A percentile compares a stretch with the other conserved stretches of the same genome.
Evolutionary conservation across 2,888 invertebrate genomes (phyloP).

Genomic region (Incurvaria masculella): DNA sequence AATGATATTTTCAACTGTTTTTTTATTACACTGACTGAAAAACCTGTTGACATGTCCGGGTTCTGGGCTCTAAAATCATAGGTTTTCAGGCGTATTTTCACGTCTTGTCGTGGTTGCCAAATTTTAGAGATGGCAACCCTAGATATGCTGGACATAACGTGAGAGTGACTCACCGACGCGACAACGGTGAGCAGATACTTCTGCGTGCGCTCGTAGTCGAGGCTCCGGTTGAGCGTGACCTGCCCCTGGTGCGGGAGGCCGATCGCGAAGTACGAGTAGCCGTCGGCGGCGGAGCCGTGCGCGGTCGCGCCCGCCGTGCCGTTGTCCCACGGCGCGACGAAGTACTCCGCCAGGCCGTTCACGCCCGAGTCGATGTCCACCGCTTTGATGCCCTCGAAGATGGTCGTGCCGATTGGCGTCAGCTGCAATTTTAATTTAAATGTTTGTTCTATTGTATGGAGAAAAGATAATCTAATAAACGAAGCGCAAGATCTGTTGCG

Average conservation of each 20-base stretch:
- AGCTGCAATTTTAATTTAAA: too few species aligned
- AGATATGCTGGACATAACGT: too few species aligned
- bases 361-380: constrained; percentile 83
- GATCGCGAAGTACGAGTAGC: constrained; percentile 80
- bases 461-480: too few species aligned
- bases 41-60: too few species aligned
- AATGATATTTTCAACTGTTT: too few species aligned
- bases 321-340: constrained; percentile 66
- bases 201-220: constrained; percentile 87
- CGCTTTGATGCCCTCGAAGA: constrained; percentile 79
- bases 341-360: constrained; percentile 86
- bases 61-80: too few species aligned
- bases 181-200: constrained; percentile 84
- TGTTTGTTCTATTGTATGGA: too few species aligned
- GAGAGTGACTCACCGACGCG: constrained; percentile 72
- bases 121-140: too few species aligned
- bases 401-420: constrained; percentile 80
- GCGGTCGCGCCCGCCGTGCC: constrained; percentile 27
- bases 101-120: too few species aligned
- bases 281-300: constrained; percentile 65
- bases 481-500: too few species aligned
- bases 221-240: constrained; percentile 78
- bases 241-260: constrained; percentile 86
- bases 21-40: too few species aligned
- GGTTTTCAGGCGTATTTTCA: too few species aligned